Base-by-base conservation (phyloP, 2,888 invertebrate species). In the Tridacna crocea region DNA sequence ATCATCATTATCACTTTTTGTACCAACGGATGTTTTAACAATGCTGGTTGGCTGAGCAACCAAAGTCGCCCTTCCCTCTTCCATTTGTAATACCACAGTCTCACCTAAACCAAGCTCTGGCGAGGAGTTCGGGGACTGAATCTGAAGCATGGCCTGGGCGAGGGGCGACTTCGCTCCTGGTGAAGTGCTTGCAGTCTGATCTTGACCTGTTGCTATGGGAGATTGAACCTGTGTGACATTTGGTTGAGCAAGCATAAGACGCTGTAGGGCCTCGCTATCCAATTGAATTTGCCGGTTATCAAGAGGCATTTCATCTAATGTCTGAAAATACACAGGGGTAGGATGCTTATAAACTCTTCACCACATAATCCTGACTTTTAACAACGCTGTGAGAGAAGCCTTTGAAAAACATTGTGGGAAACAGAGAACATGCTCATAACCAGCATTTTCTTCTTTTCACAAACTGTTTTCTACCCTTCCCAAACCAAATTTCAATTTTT, bases 211-310 rank as follows among this genome's bases (percentile, higher is more conserved):
- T 17, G 77, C 47, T 19, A 80, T 82, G 10, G 81, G 73, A 12
- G 84, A 77, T 26, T 68, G 66, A 55, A 79, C 82, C 60, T 79
- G 70, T 36, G 77, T 26, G 13, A 77, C 66, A 27, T 76, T 51
- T n/a, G 75, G 75, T 72, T 73, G 84, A 47, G 74, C 80, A 61
- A 80, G 72, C 68, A 86, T 80, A 24, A 80, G 77, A 75, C 77
- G 76, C 82, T 80, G 83, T 70, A 77, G 66, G 74, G 80, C 87
- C 46, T 84, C 84, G n/a, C 70, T 78, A 79, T 85, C 89, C 68
- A 88, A 84, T 61, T 88, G 88, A 61, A 91, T 90, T 68, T 89
- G 89, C 47, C 89, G 87, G 76, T 90, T 85, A 85, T 91, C 90
- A 47, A 90, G 83, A 19, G 88, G 87, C 55, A 88, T 79, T 76